Evolutionary conservation across 2,888 invertebrate species (phyloP).

Genomic region (Euzetes globulus): DNA sequence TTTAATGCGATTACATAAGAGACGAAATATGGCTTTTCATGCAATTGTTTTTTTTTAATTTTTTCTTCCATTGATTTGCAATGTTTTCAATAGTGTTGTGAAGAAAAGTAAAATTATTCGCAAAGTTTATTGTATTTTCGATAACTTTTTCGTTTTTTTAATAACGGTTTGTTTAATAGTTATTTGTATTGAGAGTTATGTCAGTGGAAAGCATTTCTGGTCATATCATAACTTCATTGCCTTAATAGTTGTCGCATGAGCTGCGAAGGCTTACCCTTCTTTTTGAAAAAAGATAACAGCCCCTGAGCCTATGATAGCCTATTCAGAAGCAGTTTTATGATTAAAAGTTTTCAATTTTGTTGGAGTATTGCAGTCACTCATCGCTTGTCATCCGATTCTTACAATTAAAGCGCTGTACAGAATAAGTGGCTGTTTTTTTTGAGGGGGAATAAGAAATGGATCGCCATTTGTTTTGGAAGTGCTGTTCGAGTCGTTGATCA

Average conservation of each 20-base stretch:
- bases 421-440: not conserved
- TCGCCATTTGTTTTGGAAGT: not conserved
- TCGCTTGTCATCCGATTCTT: slow-evolving; percentile 15
- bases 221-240: not conserved
- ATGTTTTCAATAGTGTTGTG: not conserved
- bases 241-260: not conserved
- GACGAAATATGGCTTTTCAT: too few species aligned
- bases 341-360: too few species aligned
- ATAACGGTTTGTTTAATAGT: not conserved
- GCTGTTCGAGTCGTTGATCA: slow-evolving; percentile 1
- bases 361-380: too few species aligned
- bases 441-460: not conserved
- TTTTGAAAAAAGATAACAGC: too few species aligned
- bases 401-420: not conserved
- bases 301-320: too few species aligned
- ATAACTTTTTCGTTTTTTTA: not conserved
- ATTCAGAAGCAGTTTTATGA: too few species aligned
- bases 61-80: too few species aligned
- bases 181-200: slow-evolving; percentile 1
- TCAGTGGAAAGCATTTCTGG: not conserved
- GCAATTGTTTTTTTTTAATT: too few species aligned
- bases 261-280: not conserved
- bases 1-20: too few species aligned
- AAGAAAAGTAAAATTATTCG: not conserved
- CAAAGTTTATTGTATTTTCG: not conserved